phyloP scores from a whole-genome alignment of 2,888 invertebrate species.

The Tineola bisselliella region DNA sequence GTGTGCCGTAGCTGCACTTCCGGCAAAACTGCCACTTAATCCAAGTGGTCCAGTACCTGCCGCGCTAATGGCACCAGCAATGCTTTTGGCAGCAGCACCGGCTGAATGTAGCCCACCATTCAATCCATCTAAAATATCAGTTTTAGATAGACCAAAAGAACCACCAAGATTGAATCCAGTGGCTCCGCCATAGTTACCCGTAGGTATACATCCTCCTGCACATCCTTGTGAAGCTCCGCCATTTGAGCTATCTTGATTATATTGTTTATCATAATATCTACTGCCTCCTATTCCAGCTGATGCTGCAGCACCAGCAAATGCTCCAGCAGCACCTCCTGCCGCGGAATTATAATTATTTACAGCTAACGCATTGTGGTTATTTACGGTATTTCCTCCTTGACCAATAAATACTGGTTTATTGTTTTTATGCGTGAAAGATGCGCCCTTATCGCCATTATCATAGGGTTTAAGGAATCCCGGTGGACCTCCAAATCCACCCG shows the following conservation, averaged over 20 bases:
- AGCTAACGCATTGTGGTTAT: slow-evolving; percentile 9
- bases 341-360: slow-evolving; percentile 17
- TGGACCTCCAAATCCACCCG: slow-evolving; percentile 55
- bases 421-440: slow-evolving; percentile 1
- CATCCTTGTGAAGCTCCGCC: neutral
- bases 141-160: slow-evolving; percentile 17
- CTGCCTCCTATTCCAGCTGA: slow-evolving; percentile 24
- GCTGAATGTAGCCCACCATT: slow-evolving; percentile 22
- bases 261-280: slow-evolving; percentile 14
- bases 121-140: slow-evolving; percentile 19
- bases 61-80: slow-evolving; percentile 28
- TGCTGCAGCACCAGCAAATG: slow-evolving; percentile 30
- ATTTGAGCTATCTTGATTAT: neutral
- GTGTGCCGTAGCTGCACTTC: slow-evolving; percentile 45
- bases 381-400: neutral
- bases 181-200: slow-evolving; percentile 20
- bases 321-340: slow-evolving; percentile 20
- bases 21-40: slow-evolving; percentile 35
- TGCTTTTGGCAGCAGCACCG: slow-evolving; percentile 33
- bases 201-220: slow-evolving; percentile 17
- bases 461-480: slow-evolving; percentile 49
- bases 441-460: slow-evolving; percentile 33
- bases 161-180: slow-evolving; percentile 16
- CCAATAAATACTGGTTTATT: slow-evolving; percentile 5
- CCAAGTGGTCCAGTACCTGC: slow-evolving; percentile 21